phyloP scores from a whole-genome alignment of 1,140 invertebrate species.

The Drosophila sturtevanti region DNA sequence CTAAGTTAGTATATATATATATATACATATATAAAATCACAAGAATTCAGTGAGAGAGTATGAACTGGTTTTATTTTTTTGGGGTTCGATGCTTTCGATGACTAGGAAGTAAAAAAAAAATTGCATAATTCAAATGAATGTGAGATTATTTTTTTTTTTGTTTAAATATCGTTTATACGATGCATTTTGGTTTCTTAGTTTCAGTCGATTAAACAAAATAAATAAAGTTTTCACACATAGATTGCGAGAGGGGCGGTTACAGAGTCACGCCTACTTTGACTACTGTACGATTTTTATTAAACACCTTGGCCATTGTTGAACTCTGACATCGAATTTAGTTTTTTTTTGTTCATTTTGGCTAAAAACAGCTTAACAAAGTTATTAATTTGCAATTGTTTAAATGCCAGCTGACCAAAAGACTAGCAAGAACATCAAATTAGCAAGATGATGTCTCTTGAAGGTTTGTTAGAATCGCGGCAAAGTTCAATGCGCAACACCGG shows the following conservation, averaged over 20 bases:
- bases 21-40: background rate
- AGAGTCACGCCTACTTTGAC: conserved; percentile 45
- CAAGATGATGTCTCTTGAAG: conserved; percentile 41
- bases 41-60: background rate
- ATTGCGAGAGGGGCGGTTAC: conserved; percentile 18
- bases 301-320: conserved; percentile 47
- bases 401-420: conserved; percentile 49
- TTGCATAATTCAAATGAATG: conserved; percentile 45
- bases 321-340: too few species aligned
- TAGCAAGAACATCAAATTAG: conserved; percentile 47
- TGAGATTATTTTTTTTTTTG: conserved; percentile 17
- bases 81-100: conserved; percentile 5
- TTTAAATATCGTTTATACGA: background rate
- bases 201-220: background rate
- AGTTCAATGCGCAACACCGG: conserved; percentile 69
- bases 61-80: conserved; percentile 53
- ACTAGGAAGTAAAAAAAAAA: conserved; percentile 34
- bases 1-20: too few species aligned
- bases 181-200: conserved; percentile 25
- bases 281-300: conserved; percentile 34
- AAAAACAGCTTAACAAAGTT: conserved; percentile 39
- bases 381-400: conserved; percentile 73
- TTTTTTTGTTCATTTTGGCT: conserved; percentile 6
- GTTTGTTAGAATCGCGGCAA: conserved; percentile 48
- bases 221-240: background rate